Percentiles rank a stretch among this genome's conserved stretches.
Conservation (phyloP, 2,113 vertebrate species). For the Maccullochella peelii region DNA sequence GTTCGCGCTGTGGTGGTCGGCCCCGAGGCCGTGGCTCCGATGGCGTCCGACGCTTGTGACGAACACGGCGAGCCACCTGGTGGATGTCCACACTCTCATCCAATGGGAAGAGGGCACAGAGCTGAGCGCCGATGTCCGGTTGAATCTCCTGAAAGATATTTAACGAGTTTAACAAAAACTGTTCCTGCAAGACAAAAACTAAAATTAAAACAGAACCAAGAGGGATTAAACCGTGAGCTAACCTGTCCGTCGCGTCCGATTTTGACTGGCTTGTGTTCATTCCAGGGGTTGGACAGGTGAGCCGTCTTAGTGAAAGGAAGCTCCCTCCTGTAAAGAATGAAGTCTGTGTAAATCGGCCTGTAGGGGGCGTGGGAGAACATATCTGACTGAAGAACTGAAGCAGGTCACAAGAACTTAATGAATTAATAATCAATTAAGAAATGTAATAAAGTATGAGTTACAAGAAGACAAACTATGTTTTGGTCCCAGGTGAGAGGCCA, state of each 20-base stretch:
- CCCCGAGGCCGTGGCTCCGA: slow-evolving; percentile 94
- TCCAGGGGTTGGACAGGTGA: slow-evolving; percentile 98
- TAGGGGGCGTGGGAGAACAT: neutral
- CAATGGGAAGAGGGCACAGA: slow-evolving; percentile 95
- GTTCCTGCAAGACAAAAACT: too few species aligned
- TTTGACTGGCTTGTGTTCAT: slow-evolving; percentile 98
- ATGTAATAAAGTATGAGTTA: too few species aligned
- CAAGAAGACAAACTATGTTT: too few species aligned
- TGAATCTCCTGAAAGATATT: slow-evolving; percentile 92
- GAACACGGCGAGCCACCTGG: slow-evolving; percentile 97
- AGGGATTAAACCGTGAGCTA: fast-evolving
- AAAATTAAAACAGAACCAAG: neutral
- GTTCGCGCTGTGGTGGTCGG: slow-evolving; percentile 91
- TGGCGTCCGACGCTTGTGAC: slow-evolving; percentile 91
- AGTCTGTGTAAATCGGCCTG: neutral
- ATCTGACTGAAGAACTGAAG: neutral
- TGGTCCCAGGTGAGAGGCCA: too few species aligned
- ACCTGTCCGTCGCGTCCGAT: slow-evolving; percentile 99
- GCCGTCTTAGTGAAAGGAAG: slow-evolving; percentile 97
- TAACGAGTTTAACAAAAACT: neutral
- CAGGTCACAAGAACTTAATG: too few species aligned
- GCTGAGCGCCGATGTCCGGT: slow-evolving; percentile 93
- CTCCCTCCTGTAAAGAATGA: slow-evolving; percentile 87
- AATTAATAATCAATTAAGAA: too few species aligned
- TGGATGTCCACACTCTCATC: slow-evolving; percentile 98